Evolutionary conservation across 2,888 invertebrate genomes (phyloP).

Genomic region (Cylloceria caligata): DNA sequence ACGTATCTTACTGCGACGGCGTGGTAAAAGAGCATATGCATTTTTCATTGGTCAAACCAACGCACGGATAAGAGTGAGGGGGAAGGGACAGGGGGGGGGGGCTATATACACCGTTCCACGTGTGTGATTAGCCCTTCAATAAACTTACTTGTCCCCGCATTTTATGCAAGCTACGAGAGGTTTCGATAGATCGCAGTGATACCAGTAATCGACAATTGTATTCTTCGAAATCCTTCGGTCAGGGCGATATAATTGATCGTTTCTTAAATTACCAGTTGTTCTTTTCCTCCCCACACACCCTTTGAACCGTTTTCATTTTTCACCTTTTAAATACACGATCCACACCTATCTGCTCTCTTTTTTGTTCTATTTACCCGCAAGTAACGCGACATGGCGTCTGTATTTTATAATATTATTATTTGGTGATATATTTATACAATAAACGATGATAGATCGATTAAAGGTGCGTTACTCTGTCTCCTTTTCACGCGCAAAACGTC

Average conservation of each 20-base stretch:
- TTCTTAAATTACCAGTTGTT: slow-evolving; percentile 37
- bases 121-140: too few species aligned
- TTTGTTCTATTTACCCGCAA: slow-evolving; percentile 33
- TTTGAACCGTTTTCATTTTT: neutral
- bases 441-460: slow-evolving; percentile 73
- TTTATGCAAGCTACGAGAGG: too few species aligned
- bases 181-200: slow-evolving; percentile 33
- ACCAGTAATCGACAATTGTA: slow-evolving; percentile 51
- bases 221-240: slow-evolving; percentile 33
- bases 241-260: slow-evolving; percentile 39
- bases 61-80: too few species aligned
- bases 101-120: too few species aligned
- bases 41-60: too few species aligned
- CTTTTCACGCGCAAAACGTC: neutral
- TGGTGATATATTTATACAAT: slow-evolving; percentile 83
- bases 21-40: too few species aligned
- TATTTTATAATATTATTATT: slow-evolving; percentile 78
- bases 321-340: slow-evolving; percentile 15
- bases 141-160: too few species aligned
- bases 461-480: slow-evolving; percentile 28
- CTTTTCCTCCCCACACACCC: neutral
- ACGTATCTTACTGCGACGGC: too few species aligned
- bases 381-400: slow-evolving; percentile 58
- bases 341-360: neutral
- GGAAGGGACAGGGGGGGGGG: too few species aligned